These are phyloP conservation scores for Ceratina japonica DNA, from an alignment of 1,140 invertebrate genomes.

Conservation along the genomic window DNA sequence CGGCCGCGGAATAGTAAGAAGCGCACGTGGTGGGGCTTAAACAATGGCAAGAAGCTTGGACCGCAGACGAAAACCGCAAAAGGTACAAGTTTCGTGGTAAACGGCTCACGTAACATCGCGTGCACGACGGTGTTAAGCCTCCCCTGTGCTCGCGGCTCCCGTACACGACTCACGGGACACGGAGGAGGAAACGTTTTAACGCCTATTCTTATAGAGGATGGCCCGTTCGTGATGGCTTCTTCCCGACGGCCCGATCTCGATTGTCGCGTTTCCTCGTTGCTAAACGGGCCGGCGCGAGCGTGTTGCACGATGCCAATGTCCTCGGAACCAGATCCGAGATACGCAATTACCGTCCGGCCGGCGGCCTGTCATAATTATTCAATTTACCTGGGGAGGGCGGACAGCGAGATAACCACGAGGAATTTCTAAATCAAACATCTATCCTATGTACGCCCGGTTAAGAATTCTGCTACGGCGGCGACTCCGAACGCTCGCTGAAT, in stretches of 20 bases:
- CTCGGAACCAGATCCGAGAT: constrained; percentile 18
- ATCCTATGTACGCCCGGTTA: constrained; percentile 12
- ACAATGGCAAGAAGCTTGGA: constrained; percentile 26
- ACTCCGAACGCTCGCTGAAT: no score
- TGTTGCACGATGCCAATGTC: background rate
- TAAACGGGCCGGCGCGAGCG: background rate
- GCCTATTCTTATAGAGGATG: background rate
- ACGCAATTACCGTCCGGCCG: constrained; percentile 41
- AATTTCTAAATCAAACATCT: constrained; percentile 31
- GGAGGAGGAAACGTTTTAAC: constrained; percentile 21
- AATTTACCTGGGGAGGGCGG: constrained; percentile 22
- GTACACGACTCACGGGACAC: constrained; percentile 21
- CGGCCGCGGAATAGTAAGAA: background rate
- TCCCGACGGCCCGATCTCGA: background rate
- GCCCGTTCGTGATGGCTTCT: constrained; percentile 15
- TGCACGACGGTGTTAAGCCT: constrained; percentile 57
- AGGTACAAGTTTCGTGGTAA: constrained; percentile 48
- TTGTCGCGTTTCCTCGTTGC: background rate
- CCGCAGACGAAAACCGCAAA: constrained; percentile 44
- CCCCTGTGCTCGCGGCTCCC: background rate
- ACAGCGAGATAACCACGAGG: constrained; percentile 6
- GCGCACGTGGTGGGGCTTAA: background rate
- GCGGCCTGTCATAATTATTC: constrained; percentile 43
- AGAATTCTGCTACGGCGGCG: background rate
- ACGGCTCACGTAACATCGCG: constrained; percentile 66